Conservation (phyloP, 2,888 invertebrate species). For the Meteorus cinctellus region DNA sequence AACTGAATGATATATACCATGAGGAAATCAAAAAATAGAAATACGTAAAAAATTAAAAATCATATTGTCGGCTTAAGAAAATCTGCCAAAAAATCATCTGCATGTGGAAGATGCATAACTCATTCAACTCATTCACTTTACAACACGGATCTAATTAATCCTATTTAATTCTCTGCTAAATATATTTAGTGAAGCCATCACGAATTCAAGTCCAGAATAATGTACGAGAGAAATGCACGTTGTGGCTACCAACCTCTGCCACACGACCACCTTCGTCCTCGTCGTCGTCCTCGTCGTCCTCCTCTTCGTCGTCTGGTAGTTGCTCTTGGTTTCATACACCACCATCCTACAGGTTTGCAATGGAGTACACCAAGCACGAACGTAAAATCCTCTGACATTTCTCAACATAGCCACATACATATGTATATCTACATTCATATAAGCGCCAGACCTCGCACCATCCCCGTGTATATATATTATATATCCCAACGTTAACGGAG, state of each 20-base stretch:
- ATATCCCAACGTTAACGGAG: constrained; percentile 61
- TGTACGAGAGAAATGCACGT: neutral
- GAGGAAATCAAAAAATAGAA: too few species aligned
- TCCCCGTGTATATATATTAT: constrained; percentile 53
- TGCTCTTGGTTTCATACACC: neutral
- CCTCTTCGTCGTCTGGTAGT: neutral
- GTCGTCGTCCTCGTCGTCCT: neutral
- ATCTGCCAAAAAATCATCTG: too few species aligned
- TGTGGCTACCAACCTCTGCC: constrained; percentile 1
- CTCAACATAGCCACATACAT: constrained; percentile 8
- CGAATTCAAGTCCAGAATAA: neutral
- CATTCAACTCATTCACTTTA: too few species aligned
- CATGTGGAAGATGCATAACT: too few species aligned
- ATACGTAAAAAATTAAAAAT: too few species aligned
- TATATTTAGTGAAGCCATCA: constrained; percentile 7
- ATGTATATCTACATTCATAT: neutral
- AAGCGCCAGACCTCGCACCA: neutral
- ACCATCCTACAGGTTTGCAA: neutral
- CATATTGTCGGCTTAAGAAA: too few species aligned
- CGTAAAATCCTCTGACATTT: constrained; percentile 4
- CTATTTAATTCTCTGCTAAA: neutral
- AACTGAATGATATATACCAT: too few species aligned
- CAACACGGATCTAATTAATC: neutral
- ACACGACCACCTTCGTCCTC: neutral
- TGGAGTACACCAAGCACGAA: neutral